Evolutionary conservation across 2,888 invertebrate species (phyloP).

Genomic region (Harpagoxenus sublaevis): DNA sequence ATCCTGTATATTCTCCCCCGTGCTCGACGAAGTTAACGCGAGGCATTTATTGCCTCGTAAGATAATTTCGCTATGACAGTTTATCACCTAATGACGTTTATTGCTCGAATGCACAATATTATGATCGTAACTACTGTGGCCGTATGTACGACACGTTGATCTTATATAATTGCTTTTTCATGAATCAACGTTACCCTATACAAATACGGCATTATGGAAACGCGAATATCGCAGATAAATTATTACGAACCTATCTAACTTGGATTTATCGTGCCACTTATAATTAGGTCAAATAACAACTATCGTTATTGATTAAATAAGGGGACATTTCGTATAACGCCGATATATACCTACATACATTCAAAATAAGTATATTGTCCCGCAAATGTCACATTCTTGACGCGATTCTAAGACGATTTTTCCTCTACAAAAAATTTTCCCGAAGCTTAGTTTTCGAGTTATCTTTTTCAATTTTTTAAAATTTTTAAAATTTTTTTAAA

Average conservation of each 20-base stretch:
- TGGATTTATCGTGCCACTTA: background rate
- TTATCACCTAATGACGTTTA: conserved; percentile 14
- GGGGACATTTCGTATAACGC: background rate
- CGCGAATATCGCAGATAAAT: conserved; percentile 3
- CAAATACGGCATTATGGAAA: background rate
- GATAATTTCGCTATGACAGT: conserved; percentile 11
- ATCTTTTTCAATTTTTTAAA: too few relatives aligned
- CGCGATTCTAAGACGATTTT: too few relatives aligned
- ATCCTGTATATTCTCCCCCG: background rate
- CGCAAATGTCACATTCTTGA: too few relatives aligned
- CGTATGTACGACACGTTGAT: background rate
- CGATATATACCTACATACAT: too few relatives aligned
- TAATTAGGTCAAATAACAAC: conserved; percentile 9
- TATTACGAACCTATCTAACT: background rate
- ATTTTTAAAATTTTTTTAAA: too few relatives aligned
- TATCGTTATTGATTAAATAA: background rate
- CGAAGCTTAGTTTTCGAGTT: too few relatives aligned
- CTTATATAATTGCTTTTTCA: conserved; percentile 22
- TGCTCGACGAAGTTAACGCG: background rate
- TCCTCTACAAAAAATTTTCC: too few relatives aligned
- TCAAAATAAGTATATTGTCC: too few relatives aligned
- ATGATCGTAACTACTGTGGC: background rate
- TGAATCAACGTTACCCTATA: background rate
- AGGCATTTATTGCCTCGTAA: conserved; percentile 8
- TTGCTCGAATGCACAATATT: conserved; percentile 13